A percentile compares a stretch with the other conserved stretches of the same genome.
Conservation (phyloP, 2,797 vertebrate species). For the Neosalanx taihuensis region DNA sequence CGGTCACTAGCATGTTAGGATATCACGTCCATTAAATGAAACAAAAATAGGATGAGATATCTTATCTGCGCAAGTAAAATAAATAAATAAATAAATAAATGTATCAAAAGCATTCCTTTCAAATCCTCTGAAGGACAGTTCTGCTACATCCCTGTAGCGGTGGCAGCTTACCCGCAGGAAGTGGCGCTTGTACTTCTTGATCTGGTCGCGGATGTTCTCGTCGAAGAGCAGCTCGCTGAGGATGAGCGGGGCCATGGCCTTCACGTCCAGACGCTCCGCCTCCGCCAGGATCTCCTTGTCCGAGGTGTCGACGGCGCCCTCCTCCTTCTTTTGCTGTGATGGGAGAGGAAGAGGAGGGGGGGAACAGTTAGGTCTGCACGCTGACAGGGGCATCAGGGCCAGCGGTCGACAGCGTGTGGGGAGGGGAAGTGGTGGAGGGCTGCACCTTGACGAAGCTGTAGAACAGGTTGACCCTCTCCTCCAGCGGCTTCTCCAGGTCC, state of each 20-base stretch:
- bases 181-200: slow-evolving; percentile 93
- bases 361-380: neutral
- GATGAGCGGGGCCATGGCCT: slow-evolving; percentile 93
- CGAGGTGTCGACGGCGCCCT: slow-evolving; percentile 80
- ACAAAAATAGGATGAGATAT: no score
- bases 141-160: no score
- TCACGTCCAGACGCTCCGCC: slow-evolving; percentile 94
- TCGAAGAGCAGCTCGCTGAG: slow-evolving; percentile 94
- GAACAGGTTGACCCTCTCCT: slow-evolving; percentile 93
- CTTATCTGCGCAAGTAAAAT: no score
- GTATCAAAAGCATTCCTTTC: no score
- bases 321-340: slow-evolving; percentile 92
- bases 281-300: slow-evolving; percentile 95
- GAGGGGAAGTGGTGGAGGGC: neutral
- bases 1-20: neutral
- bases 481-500: slow-evolving; percentile 91
- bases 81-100: no score
- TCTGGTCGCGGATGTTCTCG: slow-evolving; percentile 94
- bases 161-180: slow-evolving; percentile 85
- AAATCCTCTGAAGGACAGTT: no score
- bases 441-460: slow-evolving; percentile 96
- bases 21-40: neutral
- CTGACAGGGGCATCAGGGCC: no score
- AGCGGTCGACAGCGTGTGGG: slow-evolving; percentile 39
- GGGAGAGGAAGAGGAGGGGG: neutral